Base-by-base conservation (phyloP, 2,888 invertebrate genomes). In the Noctua pronuba region DNA sequence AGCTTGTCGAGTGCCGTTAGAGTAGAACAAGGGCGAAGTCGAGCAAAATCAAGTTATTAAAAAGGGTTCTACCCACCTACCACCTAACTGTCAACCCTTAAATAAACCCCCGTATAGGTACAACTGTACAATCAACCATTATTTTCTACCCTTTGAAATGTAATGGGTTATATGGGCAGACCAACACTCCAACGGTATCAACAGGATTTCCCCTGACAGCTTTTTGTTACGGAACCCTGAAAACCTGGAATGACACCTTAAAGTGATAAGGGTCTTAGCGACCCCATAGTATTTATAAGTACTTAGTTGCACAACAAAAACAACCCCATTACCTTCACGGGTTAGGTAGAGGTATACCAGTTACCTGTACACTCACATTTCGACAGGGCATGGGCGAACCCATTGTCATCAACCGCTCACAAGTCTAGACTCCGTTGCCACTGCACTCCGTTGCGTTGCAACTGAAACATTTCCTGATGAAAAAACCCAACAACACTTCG, bases 201-300 rank as follows among this genome's bases (percentile, higher is more conserved):
- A 21, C 69, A 68, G 73, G 49, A 69, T 69, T 73, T 69, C 73
- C 46, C 11, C 21, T 24, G 38, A 16, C 24, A 38, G 28, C 68
- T 38, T 73, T 68, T 68, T 21, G 38, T 66, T 38, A 38, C 28
- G 73, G 38, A 73, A 21, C 46, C 69, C 69, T 68, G 38, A 49
- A 72, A 21, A 66, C 21, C 28, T 28, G 44, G 21, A 73, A 73
- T 49, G 49, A 38, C 24, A 38, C 21, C 38, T 3, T 49, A 10
- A 16, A 46, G 13, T 8, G 60, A 38, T 60, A 24, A 60, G 16
- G 38, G 24, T 31, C 67, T 49, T 49, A 73, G 4, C 18, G 31
- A 31, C 66, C 52, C 18, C 28, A 16, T 44, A 16, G 70, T 71
- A 41, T 8, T 58, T 8, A 10, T 28, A 58, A 58, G 70, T 24